Conservation (phyloP, 2,797 vertebrate species). For the Rhinogobio ventralis region DNA sequence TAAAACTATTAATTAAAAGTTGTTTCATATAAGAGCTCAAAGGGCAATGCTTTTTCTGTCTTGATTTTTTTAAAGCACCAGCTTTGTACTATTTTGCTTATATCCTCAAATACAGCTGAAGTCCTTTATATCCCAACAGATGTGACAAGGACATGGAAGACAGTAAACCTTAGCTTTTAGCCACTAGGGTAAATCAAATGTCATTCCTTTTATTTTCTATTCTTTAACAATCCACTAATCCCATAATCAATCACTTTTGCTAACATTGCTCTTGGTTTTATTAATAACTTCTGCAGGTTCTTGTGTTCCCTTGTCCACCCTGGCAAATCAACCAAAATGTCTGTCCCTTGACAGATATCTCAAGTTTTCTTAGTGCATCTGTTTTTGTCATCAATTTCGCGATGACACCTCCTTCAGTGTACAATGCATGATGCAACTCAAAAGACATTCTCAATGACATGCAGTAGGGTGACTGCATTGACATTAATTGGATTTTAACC, state of each 20-base stretch:
- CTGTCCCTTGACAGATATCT: slow-evolving; percentile 1
- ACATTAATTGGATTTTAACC: slow-evolving; percentile 1
- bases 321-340: slow-evolving; percentile 33
- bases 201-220: slow-evolving; percentile 68
- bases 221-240: slow-evolving; percentile 75
- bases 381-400: background rate
- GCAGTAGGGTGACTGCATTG: background rate
- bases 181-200: slow-evolving; percentile 85
- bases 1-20: slow-evolving; percentile 17
- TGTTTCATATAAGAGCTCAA: background rate
- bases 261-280: slow-evolving; percentile 61
- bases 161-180: slow-evolving; percentile 85
- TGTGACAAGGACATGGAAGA: slow-evolving; percentile 87
- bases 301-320: slow-evolving; percentile 78
- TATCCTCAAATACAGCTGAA: slow-evolving; percentile 76
- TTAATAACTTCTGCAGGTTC: slow-evolving; percentile 55
- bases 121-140: slow-evolving; percentile 89
- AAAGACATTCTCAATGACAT: background rate
- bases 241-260: slow-evolving; percentile 66
- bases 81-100: slow-evolving; percentile 60
- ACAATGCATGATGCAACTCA: background rate
- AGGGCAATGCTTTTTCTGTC: slow-evolving; percentile 37
- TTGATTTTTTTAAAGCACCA: slow-evolving; percentile 44
- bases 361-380: background rate
- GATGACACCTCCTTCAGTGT: background rate